These are phyloP conservation scores for Dynastes hyllus DNA, from an alignment of 2,888 invertebrate genomes.

Conservation along the genomic window DNA sequence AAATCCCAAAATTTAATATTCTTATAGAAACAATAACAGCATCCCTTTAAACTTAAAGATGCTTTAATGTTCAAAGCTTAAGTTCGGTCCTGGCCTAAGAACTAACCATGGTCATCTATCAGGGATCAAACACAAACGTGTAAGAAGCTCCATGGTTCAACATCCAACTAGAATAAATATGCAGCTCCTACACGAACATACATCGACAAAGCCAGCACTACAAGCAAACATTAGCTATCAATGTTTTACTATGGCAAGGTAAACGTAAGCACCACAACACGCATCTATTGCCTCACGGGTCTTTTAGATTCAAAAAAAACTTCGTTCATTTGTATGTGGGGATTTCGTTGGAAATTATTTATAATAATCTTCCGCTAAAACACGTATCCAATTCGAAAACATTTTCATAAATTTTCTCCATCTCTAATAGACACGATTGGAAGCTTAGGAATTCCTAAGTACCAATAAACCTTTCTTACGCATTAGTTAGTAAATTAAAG, in stretches of 20 bases:
- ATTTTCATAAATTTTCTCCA: background rate
- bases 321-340: background rate
- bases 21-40: background rate
- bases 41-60: background rate
- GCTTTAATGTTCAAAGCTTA: background rate
- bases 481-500: constrained; percentile 5
- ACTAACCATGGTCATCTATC: constrained; percentile 46
- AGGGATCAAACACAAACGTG: constrained; percentile 48
- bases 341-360: too few relatives aligned
- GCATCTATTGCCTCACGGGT: background rate
- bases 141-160: constrained; percentile 48
- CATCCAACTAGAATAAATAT: constrained; percentile 45
- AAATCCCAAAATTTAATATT: background rate
- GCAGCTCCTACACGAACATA: constrained; percentile 42
- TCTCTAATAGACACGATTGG: background rate
- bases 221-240: constrained; percentile 6
- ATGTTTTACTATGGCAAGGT: background rate
- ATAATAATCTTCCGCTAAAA: background rate
- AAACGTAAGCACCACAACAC: background rate
- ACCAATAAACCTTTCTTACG: constrained; percentile 1
- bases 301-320: background rate
- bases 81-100: constrained; percentile 29
- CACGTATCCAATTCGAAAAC: background rate
- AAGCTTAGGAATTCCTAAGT: too few relatives aligned
- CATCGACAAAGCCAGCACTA: constrained; percentile 3